Base-by-base conservation (phyloP, 2,888 invertebrate genomes). In the Oscheius sp. region DNA sequence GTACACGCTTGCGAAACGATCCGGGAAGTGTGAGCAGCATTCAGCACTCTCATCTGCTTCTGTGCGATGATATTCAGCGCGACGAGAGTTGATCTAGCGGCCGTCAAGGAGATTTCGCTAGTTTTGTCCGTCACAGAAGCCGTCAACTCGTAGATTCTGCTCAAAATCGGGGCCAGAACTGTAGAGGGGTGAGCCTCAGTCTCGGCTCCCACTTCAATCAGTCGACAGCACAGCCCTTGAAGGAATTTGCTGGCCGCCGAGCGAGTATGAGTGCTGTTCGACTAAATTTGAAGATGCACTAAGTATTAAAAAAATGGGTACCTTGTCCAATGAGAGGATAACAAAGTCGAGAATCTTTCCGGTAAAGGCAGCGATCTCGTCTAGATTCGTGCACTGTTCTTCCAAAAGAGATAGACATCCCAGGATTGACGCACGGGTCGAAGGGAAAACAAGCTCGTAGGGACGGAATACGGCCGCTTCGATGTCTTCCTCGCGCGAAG, bases 21-120 rank as follows among this genome's bases (percentile, higher is more conserved):
- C 33, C 78, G 79, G 1, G 83, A 79, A 7, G 77, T 79, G 50
- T 78, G 79, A 11, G 81, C 70, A 13, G 81, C 79, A 65, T 83
- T 82, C 50, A 84, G 77, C 9, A 81, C 76, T 57, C 79, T 82
- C 47, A 87, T 74, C 57, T 84, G 83, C 70, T 86, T 86, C 76
- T 86, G 84, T 37, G 84, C 82, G n/a, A 88, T 77, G 53, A 88
- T 85, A 75, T 87, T 88, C 33, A 85, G 73, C 13, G 87, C 86
- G 33, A 86, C 86, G 48, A 88, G 74, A 35, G 81, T 71, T 1
- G 84, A 79, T 11, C 85, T 75, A 13, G 84, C 79, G 21, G 75
- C 76, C 29, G 77, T 70, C 58, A 87, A 51, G 10, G 55, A 32
- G 9, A 66, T 53, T 29, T 75, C 68, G 1, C 78, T 80, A 21